A percentile compares a stretch with the other conserved stretches of the same genome.
Evolutionary conservation across 2,888 invertebrate species (phyloP).

Genomic region (Allolobophora icterica): DNA sequence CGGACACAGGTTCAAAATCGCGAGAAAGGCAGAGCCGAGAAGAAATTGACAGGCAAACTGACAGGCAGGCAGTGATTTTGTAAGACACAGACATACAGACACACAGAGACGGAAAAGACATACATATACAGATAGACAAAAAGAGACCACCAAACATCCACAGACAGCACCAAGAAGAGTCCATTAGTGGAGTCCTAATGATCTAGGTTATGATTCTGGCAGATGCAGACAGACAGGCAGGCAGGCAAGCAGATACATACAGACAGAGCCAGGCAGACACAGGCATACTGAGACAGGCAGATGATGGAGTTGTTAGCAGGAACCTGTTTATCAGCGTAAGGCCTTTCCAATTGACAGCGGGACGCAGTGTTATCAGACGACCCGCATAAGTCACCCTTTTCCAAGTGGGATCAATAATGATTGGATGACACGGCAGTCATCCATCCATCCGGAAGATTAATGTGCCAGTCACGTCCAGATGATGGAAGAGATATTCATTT

Average conservation of each 20-base stretch:
- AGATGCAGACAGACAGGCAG: neutral
- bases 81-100: neutral
- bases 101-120: neutral
- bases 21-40: no score
- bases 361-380: neutral
- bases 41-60: no score
- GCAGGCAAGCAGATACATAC: neutral
- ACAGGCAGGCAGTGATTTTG: no score
- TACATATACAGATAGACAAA: neutral
- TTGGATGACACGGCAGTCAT: slow-evolving; percentile 11
- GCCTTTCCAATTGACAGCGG: slow-evolving; percentile 1
- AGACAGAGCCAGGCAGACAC: neutral
- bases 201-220: neutral
- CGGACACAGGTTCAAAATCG: no score
- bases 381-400: neutral
- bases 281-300: neutral
- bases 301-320: slow-evolving; percentile 10
- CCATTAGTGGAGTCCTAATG: neutral
- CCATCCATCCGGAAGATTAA: slow-evolving; percentile 6
- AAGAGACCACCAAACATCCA: neutral
- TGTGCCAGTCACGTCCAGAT: slow-evolving; percentile 5
- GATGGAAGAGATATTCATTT: slow-evolving; percentile 1
- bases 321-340: neutral
- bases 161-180: neutral
- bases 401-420: slow-evolving; percentile 17